A percentile compares a stretch with the other conserved stretches of the same genome.
These are phyloP conservation scores for Nephrotoma flavescens DNA, from an alignment of 2,888 invertebrate genomes.

Conservation along the genomic window DNA sequence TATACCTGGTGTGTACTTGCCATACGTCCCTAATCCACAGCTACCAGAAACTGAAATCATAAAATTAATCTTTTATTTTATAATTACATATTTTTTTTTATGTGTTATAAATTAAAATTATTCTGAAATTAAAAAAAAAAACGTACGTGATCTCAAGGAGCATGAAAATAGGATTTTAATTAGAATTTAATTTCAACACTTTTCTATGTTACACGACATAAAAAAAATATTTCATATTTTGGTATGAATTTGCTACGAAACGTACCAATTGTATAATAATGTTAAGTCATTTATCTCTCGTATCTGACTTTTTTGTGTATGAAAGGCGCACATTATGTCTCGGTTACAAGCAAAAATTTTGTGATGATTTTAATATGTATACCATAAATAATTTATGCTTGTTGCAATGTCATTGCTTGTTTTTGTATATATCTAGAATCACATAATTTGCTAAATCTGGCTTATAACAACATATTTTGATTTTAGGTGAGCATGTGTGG, in stretches of 20 bases:
- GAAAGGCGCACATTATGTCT: neutral
- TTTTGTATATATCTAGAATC: too few species aligned
- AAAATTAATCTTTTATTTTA: neutral
- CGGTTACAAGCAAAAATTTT: neutral
- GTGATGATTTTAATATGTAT: neutral
- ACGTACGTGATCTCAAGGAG: neutral
- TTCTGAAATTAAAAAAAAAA: neutral
- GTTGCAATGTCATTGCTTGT: neutral
- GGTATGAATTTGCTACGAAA: neutral
- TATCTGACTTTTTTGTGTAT: neutral
- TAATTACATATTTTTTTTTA: neutral
- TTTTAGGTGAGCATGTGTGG: too few species aligned
- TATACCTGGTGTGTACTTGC: too few species aligned
- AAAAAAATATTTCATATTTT: neutral
- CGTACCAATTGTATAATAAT: neutral
- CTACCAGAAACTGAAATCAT: neutral
- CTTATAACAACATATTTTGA: too few species aligned
- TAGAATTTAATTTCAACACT: neutral
- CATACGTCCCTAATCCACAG: too few species aligned
- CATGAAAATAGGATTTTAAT: neutral
- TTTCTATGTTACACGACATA: neutral
- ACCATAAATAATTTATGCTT: neutral
- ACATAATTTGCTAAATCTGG: too few species aligned
- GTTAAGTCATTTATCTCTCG: neutral
- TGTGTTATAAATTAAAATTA: neutral